Conservation (phyloP, 2,797 vertebrate genomes). For the Sebastes taczanowskii region DNA sequence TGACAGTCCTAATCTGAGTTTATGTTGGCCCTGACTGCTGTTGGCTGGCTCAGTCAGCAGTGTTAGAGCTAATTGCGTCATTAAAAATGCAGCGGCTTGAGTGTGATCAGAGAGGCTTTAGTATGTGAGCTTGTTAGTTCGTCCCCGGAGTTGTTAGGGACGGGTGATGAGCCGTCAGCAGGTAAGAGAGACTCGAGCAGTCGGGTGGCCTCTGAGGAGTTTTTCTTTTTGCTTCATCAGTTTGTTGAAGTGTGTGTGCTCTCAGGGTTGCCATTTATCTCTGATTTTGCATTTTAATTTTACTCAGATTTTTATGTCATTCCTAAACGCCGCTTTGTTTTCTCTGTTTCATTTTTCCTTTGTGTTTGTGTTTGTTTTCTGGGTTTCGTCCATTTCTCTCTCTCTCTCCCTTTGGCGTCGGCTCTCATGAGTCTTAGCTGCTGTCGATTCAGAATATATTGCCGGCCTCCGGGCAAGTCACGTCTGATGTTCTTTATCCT, state of each 20-base stretch:
- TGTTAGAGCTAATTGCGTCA: constrained; percentile 57
- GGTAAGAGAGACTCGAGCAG: constrained; percentile 20
- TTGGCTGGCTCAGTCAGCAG: constrained; percentile 42
- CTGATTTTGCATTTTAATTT: not conserved
- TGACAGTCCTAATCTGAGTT: constrained; percentile 63
- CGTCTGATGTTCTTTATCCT: not conserved
- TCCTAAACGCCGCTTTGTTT: not conserved
- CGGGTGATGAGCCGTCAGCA: constrained; percentile 28
- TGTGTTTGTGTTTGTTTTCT: not conserved
- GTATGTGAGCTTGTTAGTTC: constrained; percentile 55
- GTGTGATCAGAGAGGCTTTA: constrained; percentile 36
- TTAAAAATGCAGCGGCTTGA: constrained; percentile 60
- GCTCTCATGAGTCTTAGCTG: not conserved
- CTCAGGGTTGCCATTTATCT: not conserved
- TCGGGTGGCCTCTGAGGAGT: not conserved
- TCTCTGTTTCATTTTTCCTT: not conserved
- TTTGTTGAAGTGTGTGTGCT: not conserved
- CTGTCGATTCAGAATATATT: constrained; percentile 5
- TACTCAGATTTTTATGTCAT: not conserved
- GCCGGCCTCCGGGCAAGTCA: not conserved
- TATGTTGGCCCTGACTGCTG: constrained; percentile 52
- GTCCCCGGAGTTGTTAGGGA: constrained; percentile 17
- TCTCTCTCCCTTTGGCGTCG: not conserved
- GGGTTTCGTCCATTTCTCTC: constrained; percentile 5
- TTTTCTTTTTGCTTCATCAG: not conserved